Evolutionary conservation across 37 sponge, comb jelly and placozoan species (phyloP).

Genomic region (Petrosia ficiformis): DNA sequence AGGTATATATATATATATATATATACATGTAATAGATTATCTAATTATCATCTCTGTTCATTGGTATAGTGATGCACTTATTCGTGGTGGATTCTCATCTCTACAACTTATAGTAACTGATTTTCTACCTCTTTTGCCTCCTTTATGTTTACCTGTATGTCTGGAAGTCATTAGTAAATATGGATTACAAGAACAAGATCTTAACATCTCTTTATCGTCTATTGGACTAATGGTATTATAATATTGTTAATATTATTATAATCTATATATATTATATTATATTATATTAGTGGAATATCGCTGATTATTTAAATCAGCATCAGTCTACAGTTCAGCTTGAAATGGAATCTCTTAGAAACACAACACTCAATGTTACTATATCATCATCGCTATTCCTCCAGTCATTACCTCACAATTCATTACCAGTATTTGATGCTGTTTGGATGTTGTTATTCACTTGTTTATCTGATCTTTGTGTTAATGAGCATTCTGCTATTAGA

Average conservation of each 20-base stretch:
- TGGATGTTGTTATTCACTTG: slow-evolving; percentile 81
- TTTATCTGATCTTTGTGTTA: slow-evolving; percentile 85
- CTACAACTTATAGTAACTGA: slow-evolving; percentile 90
- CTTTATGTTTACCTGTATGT: slow-evolving; percentile 65
- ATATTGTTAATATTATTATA: background rate
- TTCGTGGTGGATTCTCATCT: slow-evolving; percentile 79
- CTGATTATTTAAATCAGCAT: slow-evolving; percentile 87
- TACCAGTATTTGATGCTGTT: slow-evolving; percentile 54
- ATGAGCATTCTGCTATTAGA: slow-evolving; percentile 84
- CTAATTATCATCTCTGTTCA: no score
- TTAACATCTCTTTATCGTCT: slow-evolving; percentile 94
- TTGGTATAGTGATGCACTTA: slow-evolving; percentile 50
- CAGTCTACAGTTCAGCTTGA: slow-evolving; percentile 21
- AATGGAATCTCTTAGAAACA: slow-evolving; percentile 13
- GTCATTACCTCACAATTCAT: slow-evolving; percentile 13
- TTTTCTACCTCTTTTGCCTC: slow-evolving; percentile 77
- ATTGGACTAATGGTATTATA: slow-evolving; percentile 82
- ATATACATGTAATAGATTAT: no score
- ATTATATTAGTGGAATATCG: slow-evolving; percentile 83
- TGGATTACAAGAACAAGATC: slow-evolving; percentile 82
- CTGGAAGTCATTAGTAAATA: slow-evolving; percentile 68
- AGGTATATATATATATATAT: slow-evolving; percentile 23
- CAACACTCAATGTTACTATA: background rate
- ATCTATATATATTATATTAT: background rate
- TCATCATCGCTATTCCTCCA: slow-evolving; percentile 22